Evolutionary conservation across 2,888 invertebrate genomes (phyloP), one percentile per base, ranked within the genome.

Genomic region (Cheilosia variabilis): DNA sequence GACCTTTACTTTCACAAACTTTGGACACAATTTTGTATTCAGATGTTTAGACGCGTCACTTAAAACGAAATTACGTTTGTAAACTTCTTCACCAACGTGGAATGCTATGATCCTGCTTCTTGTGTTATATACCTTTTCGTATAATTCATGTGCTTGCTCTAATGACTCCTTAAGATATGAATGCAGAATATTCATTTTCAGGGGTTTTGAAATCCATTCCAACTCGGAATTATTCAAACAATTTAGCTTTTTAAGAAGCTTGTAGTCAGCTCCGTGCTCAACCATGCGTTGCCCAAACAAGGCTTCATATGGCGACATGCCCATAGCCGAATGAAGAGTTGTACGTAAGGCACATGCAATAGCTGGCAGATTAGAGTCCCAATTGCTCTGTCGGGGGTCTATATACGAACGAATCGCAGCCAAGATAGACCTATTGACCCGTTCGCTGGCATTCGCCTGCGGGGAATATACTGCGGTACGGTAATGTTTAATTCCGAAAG

Each of bases 381-480:
- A 45, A n/a, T 45, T 15, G 2, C n/a, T 45, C 5, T 45, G 43
- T 45, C n/a, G n/a, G 10, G 22, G 4, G 17, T 24, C 34, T 7
- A 63, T 34, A 13, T 37, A 57, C 37, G 57, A 43, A 1, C 68
- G 27, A 4, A 68, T 45, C 0, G 68, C 68, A 3, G 68, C 55
- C 4, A 68, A 31, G 1, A 68, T 55, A 0, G 53, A 68, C 1
- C 68, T 41, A 31, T 68, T 68, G 2, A 68, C 68, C 0, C 55
- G 53, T 7, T 68, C 68, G 6, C 53, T 68, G 10, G 55, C 45
- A 9, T 68, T 68, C 1, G 68, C 43, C 13, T 68, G 55, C 1
- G 68, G 68, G 1, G 55, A 69, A 31, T 57, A 34, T 6, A 27
- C n/a, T 0, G 68, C 68, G 2, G 68, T 69, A 6, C 31, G 5